These are phyloP conservation scores for Eristalinus sepulchralis DNA, from an alignment of 2,888 invertebrate species.

Conservation along the genomic window DNA sequence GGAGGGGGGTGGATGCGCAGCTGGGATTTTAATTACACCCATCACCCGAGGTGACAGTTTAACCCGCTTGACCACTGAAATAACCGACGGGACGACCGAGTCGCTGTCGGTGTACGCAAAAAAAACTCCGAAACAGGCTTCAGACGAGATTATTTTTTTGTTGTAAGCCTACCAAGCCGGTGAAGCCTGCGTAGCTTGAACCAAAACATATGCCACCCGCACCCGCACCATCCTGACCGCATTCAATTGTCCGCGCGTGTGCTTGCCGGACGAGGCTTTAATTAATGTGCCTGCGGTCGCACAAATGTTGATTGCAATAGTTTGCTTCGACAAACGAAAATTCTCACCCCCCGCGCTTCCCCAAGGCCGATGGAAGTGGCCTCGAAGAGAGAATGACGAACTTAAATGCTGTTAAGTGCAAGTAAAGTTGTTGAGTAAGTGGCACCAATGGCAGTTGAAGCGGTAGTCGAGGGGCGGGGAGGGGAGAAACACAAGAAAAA, in stretches of 20 bases:
- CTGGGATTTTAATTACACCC: constrained; percentile 63
- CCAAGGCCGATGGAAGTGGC: neutral
- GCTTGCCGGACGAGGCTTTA: constrained; percentile 42
- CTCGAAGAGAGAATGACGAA: constrained; percentile 39
- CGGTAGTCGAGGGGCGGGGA: neutral
- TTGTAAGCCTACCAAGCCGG: too few relatives aligned
- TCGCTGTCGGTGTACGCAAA: neutral
- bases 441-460: constrained; percentile 23
- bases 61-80: constrained; percentile 51
- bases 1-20: neutral
- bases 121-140: neutral
- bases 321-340: constrained; percentile 28
- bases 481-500: neutral
- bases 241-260: constrained; percentile 33
- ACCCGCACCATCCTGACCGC: too few relatives aligned
- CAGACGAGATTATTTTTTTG: constrained; percentile 35
- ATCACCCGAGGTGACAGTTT: constrained; percentile 63
- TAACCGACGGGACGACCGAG: constrained; percentile 9
- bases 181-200: neutral
- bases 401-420: constrained; percentile 56
- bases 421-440: neutral
- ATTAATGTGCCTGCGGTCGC: constrained; percentile 60
- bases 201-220: too few relatives aligned
- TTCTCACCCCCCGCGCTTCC: neutral
- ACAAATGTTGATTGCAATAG: constrained; percentile 53